A percentile compares a stretch with the other conserved stretches of the same genome.
These are phyloP conservation scores for Petroica traversi DNA, from an alignment of 2,113 vertebrate genomes.

Conservation along the genomic window DNA sequence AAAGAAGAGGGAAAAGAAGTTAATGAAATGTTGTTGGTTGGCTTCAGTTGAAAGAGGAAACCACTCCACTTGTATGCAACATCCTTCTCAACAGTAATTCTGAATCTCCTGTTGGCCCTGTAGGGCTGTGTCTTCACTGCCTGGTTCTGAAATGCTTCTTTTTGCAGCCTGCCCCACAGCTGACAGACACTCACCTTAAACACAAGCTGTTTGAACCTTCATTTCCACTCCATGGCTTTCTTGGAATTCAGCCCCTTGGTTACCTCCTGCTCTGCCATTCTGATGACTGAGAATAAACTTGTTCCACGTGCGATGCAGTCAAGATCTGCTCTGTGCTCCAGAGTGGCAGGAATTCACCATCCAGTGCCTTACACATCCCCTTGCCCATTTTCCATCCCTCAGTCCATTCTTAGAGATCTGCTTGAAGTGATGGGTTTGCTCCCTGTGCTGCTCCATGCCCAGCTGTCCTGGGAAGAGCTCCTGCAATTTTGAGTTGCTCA, in stretches of 20 bases:
- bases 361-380: not conserved
- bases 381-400: not conserved
- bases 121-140: not conserved
- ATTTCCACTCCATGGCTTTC: not conserved
- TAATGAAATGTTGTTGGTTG: not conserved
- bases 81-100: conserved; percentile 32
- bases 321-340: not conserved
- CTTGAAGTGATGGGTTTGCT: not conserved
- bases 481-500: not conserved
- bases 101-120: not conserved
- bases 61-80: conserved; percentile 19
- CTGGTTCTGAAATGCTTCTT: not conserved
- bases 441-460: not conserved
- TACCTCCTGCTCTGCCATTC: not conserved
- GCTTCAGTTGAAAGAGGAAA: conserved; percentile 51
- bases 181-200: not conserved
- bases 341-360: not conserved
- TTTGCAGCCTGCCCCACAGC: not conserved
- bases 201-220: not conserved
- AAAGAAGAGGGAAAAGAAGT: not conserved
- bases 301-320: not conserved
- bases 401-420: not conserved
- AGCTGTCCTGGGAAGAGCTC: not conserved
- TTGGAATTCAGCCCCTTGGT: not conserved
- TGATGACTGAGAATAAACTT: not conserved